A percentile compares a stretch with the other conserved stretches of the same genome.
Evolutionary conservation across 2,113 vertebrate species (phyloP).

Genomic region (Podocnemis expansa): DNA sequence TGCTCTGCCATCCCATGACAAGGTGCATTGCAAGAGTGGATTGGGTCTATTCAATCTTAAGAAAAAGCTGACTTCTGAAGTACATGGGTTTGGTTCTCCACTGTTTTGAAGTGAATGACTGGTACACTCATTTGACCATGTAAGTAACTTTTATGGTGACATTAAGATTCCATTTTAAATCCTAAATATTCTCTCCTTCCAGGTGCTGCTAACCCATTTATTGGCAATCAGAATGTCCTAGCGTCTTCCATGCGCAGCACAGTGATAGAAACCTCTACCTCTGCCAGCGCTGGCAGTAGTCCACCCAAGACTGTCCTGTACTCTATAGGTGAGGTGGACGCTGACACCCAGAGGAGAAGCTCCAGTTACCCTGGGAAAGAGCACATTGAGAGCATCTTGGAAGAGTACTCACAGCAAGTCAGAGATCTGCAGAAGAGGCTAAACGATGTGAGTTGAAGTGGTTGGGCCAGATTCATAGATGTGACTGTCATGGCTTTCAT

Average conservation of each 20-base stretch:
- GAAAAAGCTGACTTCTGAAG: background rate
- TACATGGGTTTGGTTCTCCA: background rate
- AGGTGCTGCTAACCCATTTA: conserved; percentile 62
- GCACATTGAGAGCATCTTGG: conserved; percentile 61
- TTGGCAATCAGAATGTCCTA: background rate
- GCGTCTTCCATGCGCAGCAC: conserved; percentile 27
- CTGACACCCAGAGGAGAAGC: conserved; percentile 19
- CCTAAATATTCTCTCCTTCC: conserved; percentile 14
- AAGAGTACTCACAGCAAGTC: conserved; percentile 72
- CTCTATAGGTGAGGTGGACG: conserved; percentile 52
- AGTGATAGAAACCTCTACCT: conserved; percentile 45
- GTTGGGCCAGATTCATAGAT: background rate
- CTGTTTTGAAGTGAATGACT: background rate
- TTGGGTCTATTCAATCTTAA: background rate
- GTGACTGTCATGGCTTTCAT: background rate
- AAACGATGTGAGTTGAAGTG: conserved; percentile 68
- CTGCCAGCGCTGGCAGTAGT: background rate
- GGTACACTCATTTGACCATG: background rate
- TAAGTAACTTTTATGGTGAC: background rate
- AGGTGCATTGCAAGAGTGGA: background rate
- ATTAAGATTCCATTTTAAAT: background rate
- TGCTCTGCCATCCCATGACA: background rate
- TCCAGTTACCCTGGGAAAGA: conserved; percentile 51
- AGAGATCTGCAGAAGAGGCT: conserved; percentile 73
- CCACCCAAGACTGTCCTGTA: conserved; percentile 13